Conservation (phyloP, 2,888 invertebrate species). For the Alloscopus bannaensis region DNA sequence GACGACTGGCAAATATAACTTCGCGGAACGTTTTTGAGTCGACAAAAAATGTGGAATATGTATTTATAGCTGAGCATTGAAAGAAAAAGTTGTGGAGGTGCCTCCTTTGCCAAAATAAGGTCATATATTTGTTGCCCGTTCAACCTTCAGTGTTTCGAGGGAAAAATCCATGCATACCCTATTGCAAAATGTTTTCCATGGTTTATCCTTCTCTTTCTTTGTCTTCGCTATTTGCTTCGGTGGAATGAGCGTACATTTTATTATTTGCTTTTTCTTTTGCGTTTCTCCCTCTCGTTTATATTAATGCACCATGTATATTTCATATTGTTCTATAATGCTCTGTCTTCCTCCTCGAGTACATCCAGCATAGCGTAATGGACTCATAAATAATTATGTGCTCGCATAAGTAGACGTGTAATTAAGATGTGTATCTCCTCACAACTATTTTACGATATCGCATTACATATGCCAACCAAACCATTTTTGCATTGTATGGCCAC, state of each 20-base stretch:
- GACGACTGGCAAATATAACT: no score
- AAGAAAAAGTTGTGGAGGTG: no score
- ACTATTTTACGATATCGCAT: conserved; percentile 35
- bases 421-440: conserved; percentile 66
- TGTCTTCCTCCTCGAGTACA: background rate
- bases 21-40: no score
- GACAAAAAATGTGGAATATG: no score
- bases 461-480: conserved; percentile 8
- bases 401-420: conserved; percentile 65
- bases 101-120: conserved; percentile 7
- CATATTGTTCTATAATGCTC: background rate
- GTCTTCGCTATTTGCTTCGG: no score
- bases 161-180: background rate
- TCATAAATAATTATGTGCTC: conserved; percentile 69
- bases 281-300: background rate
- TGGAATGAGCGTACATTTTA: no score
- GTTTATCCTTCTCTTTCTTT: no score
- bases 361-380: conserved; percentile 60
- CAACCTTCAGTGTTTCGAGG: background rate
- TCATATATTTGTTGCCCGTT: background rate
- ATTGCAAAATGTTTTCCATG: conserved; percentile 13
- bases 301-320: no score
- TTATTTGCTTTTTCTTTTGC: background rate
- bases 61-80: no score
- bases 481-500: conserved; percentile 12